Conservation (phyloP, 2,797 vertebrate species). For the Poeciliopsis infans region DNA sequence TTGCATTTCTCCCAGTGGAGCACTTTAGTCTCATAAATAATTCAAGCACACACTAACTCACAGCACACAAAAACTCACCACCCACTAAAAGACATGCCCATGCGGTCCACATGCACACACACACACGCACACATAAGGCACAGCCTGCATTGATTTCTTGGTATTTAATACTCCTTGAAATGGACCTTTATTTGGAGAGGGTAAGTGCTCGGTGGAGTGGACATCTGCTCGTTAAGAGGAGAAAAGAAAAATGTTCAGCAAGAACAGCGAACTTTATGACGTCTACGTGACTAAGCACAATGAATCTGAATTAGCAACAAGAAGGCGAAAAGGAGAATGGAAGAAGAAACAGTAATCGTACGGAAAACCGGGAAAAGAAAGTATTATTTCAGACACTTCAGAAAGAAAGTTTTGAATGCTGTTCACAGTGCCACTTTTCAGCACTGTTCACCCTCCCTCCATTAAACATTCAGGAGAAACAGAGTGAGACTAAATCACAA, state of each 20-base stretch:
- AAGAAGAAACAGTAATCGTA: conserved; percentile 31
- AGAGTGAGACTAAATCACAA: conserved; percentile 48
- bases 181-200: conserved; percentile 48
- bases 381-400: conserved; percentile 35
- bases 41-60: conserved; percentile 61
- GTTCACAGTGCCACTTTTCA: conserved; percentile 31
- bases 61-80: conserved; percentile 38
- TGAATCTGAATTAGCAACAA: conserved; percentile 30
- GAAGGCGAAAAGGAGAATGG: conserved; percentile 23
- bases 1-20: conserved; percentile 65
- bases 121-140: conserved; percentile 27
- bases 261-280: conserved; percentile 14
- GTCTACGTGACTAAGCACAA: conserved; percentile 19
- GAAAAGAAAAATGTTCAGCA: conserved; percentile 3
- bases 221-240: conserved; percentile 26
- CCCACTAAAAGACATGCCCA: conserved; percentile 39
- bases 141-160: conserved; percentile 52
- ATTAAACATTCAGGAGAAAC: conserved; percentile 52
- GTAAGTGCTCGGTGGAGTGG: conserved; percentile 49
- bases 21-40: conserved; percentile 75
- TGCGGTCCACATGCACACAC: conserved; percentile 1
- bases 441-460: conserved; percentile 34
- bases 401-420: conserved; percentile 29
- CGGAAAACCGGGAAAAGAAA: conserved; percentile 30
- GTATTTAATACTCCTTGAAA: conserved; percentile 57